These are phyloP conservation scores for Paedocypris micromegethes DNA, from an alignment of 2,797 vertebrate species.

Conservation along the genomic window DNA sequence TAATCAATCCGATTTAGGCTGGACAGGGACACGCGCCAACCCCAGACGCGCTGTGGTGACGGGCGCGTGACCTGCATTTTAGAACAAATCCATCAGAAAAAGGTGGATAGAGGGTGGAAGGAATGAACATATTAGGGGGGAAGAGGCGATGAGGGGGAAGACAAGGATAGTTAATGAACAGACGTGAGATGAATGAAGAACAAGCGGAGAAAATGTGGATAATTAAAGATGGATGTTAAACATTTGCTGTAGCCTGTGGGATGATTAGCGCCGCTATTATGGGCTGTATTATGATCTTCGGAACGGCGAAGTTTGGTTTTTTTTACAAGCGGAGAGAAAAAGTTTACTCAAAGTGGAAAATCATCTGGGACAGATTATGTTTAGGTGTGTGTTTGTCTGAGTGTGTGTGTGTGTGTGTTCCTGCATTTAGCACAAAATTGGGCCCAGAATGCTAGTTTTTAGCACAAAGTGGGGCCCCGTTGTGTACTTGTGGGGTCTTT, in stretches of 20 bases:
- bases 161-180: conserved; percentile 68
- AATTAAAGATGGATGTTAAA: conserved; percentile 8
- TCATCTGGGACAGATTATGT: no score
- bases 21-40: conserved; percentile 71
- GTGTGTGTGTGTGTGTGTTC: no score
- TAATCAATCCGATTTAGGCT: conserved; percentile 77
- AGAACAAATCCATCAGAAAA: conserved; percentile 57
- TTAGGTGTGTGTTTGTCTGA: no score
- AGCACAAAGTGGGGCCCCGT: no score
- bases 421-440: no score
- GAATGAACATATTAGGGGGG: conserved; percentile 59
- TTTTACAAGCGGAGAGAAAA: no score
- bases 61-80: conserved; percentile 74
- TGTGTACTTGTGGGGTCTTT: no score
- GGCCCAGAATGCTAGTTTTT: no score
- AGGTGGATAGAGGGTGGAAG: conserved; percentile 67
- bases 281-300: not conserved
- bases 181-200: conserved; percentile 67
- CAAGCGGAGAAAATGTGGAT: conserved; percentile 16
- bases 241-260: not conserved
- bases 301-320: no score
- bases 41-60: conserved; percentile 57
- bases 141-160: conserved; percentile 52
- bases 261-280: no score
- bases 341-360: no score